Evolutionary conservation across 2,113 vertebrate species (phyloP).

Genomic region (Hippocampus barbouri): DNA sequence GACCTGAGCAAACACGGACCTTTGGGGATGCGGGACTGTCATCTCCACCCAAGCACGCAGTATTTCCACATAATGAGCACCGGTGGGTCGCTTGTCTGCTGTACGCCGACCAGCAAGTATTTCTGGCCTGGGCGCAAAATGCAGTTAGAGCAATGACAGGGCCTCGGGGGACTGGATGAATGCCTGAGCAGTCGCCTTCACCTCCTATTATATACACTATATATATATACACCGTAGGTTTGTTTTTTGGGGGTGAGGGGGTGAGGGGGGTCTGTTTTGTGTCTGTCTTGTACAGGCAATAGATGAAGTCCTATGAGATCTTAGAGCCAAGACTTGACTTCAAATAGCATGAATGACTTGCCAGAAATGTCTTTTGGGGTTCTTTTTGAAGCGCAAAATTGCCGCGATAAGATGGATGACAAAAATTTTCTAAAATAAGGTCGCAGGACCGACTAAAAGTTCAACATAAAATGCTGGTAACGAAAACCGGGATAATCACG

Average conservation of each 20-base stretch:
- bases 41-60: slow-evolving; percentile 28
- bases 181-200: slow-evolving; percentile 49
- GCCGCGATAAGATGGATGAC: no score
- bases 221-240: no score
- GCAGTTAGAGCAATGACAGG: slow-evolving; percentile 49
- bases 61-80: slow-evolving; percentile 48
- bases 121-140: slow-evolving; percentile 44
- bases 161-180: slow-evolving; percentile 42
- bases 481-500: no score
- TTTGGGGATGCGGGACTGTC: slow-evolving; percentile 33
- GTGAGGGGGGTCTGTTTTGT: slow-evolving; percentile 16
- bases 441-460: no score
- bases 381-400: no score
- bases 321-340: not conserved
- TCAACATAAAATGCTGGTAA: no score
- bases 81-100: slow-evolving; percentile 46
- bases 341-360: not conserved
- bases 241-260: no score
- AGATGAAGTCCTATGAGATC: not conserved
- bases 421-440: no score
- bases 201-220: not conserved
- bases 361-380: not conserved
- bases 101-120: slow-evolving; percentile 26
- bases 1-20: slow-evolving; percentile 41
- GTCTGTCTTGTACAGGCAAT: slow-evolving; percentile 9